These are phyloP conservation scores for Drosophila kohkoa DNA, from an alignment of 1,140 invertebrate genomes.

Conservation along the genomic window DNA sequence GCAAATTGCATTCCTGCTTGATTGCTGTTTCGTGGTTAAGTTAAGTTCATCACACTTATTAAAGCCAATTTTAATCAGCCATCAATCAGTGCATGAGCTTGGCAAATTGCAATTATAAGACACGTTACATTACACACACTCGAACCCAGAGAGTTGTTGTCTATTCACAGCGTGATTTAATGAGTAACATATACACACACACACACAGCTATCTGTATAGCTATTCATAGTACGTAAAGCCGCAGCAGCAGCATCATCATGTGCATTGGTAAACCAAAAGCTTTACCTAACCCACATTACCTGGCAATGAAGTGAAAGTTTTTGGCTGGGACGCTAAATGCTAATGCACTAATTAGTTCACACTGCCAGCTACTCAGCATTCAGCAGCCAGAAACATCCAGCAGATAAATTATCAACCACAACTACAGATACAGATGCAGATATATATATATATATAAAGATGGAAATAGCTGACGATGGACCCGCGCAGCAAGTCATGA, in stretches of 20 bases:
- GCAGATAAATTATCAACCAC: not conserved
- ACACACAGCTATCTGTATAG: conserved; percentile 9
- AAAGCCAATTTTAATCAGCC: conserved; percentile 72
- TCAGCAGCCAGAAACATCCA: conserved; percentile 18
- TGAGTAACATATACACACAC: conserved; percentile 48
- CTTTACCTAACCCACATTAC: conserved; percentile 59
- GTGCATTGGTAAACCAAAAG: conserved; percentile 14
- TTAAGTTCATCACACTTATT: conserved; percentile 62
- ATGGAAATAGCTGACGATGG: conserved; percentile 4
- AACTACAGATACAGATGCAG: not conserved
- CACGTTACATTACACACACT: conserved; percentile 45
- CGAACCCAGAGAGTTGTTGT: conserved; percentile 14
- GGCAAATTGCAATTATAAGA: conserved; percentile 58
- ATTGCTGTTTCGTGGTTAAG: conserved; percentile 48
- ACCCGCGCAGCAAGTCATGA: conserved; percentile 27
- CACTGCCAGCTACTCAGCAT: conserved; percentile 48
- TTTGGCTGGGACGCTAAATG: conserved; percentile 53
- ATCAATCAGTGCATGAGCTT: conserved; percentile 48
- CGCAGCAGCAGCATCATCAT: conserved; percentile 15
- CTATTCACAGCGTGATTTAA: conserved; percentile 41
- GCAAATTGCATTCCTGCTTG: conserved; percentile 62
- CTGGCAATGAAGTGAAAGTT: conserved; percentile 51
- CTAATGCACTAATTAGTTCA: conserved; percentile 77
- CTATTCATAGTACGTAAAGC: not conserved
- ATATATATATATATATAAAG: not conserved